These are phyloP conservation scores for Tenebrio molitor DNA, from an alignment of 1,140 invertebrate species.

Conservation along the genomic window DNA sequence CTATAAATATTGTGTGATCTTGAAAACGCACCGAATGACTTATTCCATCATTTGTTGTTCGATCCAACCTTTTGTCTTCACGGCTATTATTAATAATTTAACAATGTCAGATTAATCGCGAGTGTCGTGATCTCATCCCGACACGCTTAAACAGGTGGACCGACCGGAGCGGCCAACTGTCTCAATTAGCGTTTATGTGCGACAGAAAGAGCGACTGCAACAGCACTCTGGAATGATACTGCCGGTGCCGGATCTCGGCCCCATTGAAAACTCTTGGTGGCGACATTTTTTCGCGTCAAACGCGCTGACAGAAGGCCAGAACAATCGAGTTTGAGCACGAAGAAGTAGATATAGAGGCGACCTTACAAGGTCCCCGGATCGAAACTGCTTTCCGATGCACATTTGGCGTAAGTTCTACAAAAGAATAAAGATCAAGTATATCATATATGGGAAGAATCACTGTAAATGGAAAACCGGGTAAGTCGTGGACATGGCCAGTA, in stretches of 20 bases:
- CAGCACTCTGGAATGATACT: too few species aligned
- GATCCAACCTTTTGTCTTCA: slow-evolving; percentile 6
- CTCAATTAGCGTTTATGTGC: background rate
- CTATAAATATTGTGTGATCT: slow-evolving; percentile 29
- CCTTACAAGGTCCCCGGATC: slow-evolving; percentile 65
- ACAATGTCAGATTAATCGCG: slow-evolving; percentile 27
- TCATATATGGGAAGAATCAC: slow-evolving; percentile 68
- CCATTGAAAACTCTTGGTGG: slow-evolving; percentile 16
- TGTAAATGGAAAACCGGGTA: slow-evolving; percentile 68
- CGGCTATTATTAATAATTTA: slow-evolving; percentile 14
- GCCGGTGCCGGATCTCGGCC: too few species aligned
- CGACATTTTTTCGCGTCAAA: too few species aligned
- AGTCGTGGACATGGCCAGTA: slow-evolving; percentile 61
- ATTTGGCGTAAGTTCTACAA: slow-evolving; percentile 64
- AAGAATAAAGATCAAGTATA: slow-evolving; percentile 68
- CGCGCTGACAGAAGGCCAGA: background rate
- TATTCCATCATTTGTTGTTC: background rate
- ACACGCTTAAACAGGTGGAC: slow-evolving; percentile 24
- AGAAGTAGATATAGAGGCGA: slow-evolving; percentile 61
- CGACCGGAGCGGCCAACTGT: background rate
- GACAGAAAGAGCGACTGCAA: too few species aligned
- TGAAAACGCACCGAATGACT: background rate
- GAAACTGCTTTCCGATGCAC: slow-evolving; percentile 63
- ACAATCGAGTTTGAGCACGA: background rate
- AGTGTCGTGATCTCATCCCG: slow-evolving; percentile 17